These are phyloP conservation scores for Podarcis siculus DNA, from an alignment of 2,797 vertebrate genomes.

Conservation along the genomic window DNA sequence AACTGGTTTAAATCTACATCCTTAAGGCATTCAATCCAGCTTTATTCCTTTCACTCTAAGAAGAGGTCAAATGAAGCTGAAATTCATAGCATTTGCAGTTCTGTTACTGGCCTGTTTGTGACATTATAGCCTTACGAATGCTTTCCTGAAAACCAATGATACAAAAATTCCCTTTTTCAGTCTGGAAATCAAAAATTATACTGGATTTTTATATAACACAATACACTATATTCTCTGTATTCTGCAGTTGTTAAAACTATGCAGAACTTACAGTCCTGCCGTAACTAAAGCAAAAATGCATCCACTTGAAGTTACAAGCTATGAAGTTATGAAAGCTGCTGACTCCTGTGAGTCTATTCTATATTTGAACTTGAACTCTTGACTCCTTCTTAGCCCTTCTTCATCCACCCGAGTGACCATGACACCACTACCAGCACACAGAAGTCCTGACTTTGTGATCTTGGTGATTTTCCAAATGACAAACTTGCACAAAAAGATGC, in stretches of 20 bases:
- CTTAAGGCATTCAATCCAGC: not conserved
- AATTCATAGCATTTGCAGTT: not conserved
- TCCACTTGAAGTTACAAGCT: not conserved
- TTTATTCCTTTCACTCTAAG: not conserved
- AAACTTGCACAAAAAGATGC: not conserved
- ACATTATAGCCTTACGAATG: not conserved
- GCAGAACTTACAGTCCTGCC: not conserved
- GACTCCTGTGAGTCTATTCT: not conserved
- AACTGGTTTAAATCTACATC: not conserved
- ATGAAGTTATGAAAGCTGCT: not conserved
- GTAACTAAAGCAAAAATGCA: not conserved
- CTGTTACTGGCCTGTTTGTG: not conserved
- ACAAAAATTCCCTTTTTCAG: not conserved
- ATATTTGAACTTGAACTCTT: not conserved
- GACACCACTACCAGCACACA: slow-evolving; percentile 8
- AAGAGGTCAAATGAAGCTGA: not conserved
- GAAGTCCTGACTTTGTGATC: not conserved
- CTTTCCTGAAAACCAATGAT: not conserved
- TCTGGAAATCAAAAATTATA: not conserved
- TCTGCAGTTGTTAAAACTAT: not conserved
- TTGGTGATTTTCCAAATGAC: not conserved
- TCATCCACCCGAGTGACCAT: not conserved
- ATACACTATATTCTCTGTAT: too few relatives aligned
- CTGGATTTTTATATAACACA: not conserved
- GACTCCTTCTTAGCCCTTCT: slow-evolving; percentile 14